Evolutionary conservation across 1,140 invertebrate species (phyloP), one percentile per base, ranked within the genome.

Genomic region (Drosophila nigromelanica): DNA sequence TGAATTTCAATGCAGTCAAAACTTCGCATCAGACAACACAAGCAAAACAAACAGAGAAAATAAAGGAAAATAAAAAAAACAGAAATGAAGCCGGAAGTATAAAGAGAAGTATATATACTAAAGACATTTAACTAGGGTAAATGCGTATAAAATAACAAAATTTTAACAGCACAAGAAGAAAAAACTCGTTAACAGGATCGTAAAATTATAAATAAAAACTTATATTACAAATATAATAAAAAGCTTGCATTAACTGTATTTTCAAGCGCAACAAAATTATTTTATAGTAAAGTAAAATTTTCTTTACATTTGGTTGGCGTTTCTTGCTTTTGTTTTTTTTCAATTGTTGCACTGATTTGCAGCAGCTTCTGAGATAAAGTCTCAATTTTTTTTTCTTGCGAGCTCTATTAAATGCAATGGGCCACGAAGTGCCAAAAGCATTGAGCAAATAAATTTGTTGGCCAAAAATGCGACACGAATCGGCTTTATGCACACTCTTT

Each of bases 361-460:
- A 5, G 21, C 50, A 12, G 12, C 2, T 42, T 39, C 54, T 37
- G 42, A 67, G 58, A 45, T 37, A 24, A 12, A 24, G 47, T 48
- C 27, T 1, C 1, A 21, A 18, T 55, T 66, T 39, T 39, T 58
- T n/a, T 21, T 18, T n/a, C n/a, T 40, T 54, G 47, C 40, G 47
- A 14, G 8, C 30, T 39, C 12, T 24, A 8, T 35, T 14, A 45
- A 48, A 39, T 79, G 71, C 59, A 70, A 27, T 14, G 60, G 70
- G 50, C 66, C 74, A 61, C 78, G 69, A 75, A 79, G 76, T 61
- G 72, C 30, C 59, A 64, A 76, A 68, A 61, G 78, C 68, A 73
- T 67, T 73, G 68, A 73, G 73, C 51, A 86, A 77, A 74, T 77
- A 74, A 56, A 71, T 74, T 76, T 79, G 58, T 70, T 82, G 71